These are phyloP conservation scores for Coturnix japonica DNA, from an alignment of 2,113 vertebrate genomes.

Conservation along the genomic window DNA sequence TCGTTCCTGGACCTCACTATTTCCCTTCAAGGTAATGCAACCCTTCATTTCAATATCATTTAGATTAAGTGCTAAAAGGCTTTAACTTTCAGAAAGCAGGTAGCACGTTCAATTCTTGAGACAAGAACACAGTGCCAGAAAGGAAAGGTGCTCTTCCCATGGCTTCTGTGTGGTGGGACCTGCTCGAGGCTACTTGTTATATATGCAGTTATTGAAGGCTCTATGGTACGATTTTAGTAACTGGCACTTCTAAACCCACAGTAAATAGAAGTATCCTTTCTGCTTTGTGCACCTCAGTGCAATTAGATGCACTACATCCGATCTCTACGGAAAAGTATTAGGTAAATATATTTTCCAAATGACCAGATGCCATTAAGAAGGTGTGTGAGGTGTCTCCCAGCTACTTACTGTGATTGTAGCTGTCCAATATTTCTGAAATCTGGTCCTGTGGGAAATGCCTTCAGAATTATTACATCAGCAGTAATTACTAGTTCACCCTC, in stretches of 20 bases:
- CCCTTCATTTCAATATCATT: neutral
- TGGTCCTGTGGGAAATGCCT: neutral
- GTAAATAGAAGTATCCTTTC: neutral
- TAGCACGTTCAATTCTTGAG: neutral
- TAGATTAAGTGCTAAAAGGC: neutral
- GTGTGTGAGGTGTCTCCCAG: neutral
- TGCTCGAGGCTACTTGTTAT: neutral
- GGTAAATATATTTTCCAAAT: neutral
- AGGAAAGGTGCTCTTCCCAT: neutral
- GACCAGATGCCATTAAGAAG: neutral
- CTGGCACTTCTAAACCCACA: neutral
- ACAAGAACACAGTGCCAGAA: neutral
- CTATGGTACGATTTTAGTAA: neutral
- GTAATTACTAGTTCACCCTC: neutral
- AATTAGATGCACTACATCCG: neutral
- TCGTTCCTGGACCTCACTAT: slow-evolving; percentile 77
- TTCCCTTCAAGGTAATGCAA: slow-evolving; percentile 81
- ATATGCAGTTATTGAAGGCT: neutral
- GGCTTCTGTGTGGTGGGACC: neutral
- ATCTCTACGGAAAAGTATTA: neutral
- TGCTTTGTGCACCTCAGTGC: neutral
- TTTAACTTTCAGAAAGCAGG: neutral
- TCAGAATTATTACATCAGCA: neutral
- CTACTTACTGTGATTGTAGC: neutral
- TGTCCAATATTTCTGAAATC: neutral